A percentile compares a stretch with the other conserved stretches of the same genome.
Evolutionary conservation across 1,140 invertebrate genomes (phyloP).

Genomic region (Goniozus legneri): DNA sequence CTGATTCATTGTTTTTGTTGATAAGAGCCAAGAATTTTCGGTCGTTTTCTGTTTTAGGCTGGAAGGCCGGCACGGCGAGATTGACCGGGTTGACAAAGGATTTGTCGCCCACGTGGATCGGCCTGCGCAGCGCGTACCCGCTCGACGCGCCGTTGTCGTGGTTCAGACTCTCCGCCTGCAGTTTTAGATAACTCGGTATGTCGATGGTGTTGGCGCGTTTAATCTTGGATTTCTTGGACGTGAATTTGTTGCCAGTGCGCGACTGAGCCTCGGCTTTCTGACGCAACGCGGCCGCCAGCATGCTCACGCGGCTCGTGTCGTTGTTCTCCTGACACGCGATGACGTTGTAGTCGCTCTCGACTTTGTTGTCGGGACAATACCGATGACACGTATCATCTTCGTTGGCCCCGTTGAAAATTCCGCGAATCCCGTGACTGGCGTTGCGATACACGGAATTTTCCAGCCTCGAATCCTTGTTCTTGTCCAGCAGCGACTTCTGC

Average conservation of each 20-base stretch:
- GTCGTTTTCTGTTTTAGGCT: constrained; percentile 80
- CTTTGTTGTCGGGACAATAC: too few relatives aligned
- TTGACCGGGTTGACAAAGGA: constrained; percentile 6
- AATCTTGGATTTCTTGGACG: constrained; percentile 70
- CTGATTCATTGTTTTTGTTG: constrained; percentile 65
- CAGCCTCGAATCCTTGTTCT: constrained; percentile 32
- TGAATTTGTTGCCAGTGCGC: constrained; percentile 55
- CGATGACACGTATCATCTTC: neutral
- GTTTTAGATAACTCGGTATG: constrained; percentile 67
- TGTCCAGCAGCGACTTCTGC: constrained; percentile 42
- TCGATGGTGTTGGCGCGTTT: constrained; percentile 86
- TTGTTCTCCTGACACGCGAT: constrained; percentile 11
- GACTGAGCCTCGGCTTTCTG: constrained; percentile 28
- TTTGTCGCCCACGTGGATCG: constrained; percentile 59
- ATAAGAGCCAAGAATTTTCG: constrained; percentile 80
- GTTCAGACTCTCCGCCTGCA: constrained; percentile 41
- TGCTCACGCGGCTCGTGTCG: constrained; percentile 16
- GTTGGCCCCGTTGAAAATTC: too few relatives aligned
- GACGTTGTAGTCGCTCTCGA: constrained; percentile 25
- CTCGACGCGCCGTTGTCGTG: constrained; percentile 29
- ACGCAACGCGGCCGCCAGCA: constrained; percentile 21
- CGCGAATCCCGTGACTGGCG: too few relatives aligned
- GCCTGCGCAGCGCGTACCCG: constrained; percentile 54
- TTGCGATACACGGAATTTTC: too few relatives aligned
- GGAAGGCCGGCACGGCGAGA: constrained; percentile 62